Conservation (phyloP, 2,797 vertebrate species). For the Naso thynnoides region DNA sequence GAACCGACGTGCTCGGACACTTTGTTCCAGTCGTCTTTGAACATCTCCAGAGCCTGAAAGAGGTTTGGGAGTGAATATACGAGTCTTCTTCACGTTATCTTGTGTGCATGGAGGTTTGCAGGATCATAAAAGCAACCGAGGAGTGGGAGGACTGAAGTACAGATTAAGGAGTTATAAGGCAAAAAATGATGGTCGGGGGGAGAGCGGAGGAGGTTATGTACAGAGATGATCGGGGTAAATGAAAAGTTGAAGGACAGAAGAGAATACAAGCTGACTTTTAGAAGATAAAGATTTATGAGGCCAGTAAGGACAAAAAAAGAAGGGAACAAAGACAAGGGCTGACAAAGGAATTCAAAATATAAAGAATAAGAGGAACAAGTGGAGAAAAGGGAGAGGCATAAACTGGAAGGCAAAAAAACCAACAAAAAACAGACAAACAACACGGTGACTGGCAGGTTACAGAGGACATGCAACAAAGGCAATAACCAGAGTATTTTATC, state of each 20-base stretch:
- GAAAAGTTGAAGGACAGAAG: background rate
- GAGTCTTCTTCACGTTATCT: background rate
- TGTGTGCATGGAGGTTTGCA: background rate
- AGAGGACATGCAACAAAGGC: background rate
- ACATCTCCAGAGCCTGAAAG: slow-evolving; percentile 95
- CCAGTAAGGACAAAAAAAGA: background rate
- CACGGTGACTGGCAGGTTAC: background rate
- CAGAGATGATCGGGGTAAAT: background rate
- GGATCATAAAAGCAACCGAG: background rate
- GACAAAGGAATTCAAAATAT: background rate
- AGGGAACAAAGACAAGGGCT: background rate
- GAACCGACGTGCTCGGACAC: slow-evolving; percentile 97
- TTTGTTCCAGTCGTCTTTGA: slow-evolving; percentile 99
- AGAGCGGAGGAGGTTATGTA: background rate
- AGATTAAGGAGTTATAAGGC: background rate
- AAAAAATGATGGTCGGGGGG: background rate
- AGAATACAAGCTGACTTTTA: background rate
- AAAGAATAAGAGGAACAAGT: background rate
- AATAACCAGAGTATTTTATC: background rate
- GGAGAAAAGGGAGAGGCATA: background rate
- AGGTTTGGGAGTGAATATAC: background rate
- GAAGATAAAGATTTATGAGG: background rate
- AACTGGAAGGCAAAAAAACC: background rate
- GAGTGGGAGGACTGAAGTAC: background rate
- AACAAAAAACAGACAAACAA: background rate